These are phyloP conservation scores for Tanypteryx hageni DNA, from an alignment of 2,888 invertebrate genomes.

Conservation along the genomic window DNA sequence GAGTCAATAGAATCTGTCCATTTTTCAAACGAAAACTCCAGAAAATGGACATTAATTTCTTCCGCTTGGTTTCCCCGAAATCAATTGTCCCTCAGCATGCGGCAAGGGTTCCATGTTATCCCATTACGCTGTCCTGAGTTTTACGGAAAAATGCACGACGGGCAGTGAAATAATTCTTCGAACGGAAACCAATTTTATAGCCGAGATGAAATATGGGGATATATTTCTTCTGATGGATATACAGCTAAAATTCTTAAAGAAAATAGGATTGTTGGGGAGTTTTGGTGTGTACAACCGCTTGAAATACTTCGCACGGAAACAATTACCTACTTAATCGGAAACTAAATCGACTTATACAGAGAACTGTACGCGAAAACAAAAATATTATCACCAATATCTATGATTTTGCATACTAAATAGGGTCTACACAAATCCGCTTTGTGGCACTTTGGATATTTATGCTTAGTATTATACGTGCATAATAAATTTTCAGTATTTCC, in stretches of 20 bases:
- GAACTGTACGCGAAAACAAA: no score
- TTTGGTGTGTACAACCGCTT: no score
- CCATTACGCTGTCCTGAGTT: neutral
- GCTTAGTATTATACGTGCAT: no score
- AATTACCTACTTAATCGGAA: no score
- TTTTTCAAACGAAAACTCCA: neutral
- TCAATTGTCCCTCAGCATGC: neutral
- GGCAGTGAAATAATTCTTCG: neutral
- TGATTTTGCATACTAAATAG: no score
- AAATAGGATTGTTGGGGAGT: no score
- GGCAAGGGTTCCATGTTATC: neutral
- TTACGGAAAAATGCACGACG: neutral
- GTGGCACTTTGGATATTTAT: no score
- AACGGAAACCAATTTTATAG: neutral
- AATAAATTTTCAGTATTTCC: no score
- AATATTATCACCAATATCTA: no score
- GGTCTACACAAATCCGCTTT: no score
- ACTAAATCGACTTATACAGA: no score
- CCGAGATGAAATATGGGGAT: neutral
- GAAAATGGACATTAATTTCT: neutral
- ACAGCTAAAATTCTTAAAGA: neutral
- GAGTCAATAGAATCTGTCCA: neutral
- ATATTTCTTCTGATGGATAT: neutral
- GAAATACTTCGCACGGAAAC: no score
- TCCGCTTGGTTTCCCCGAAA: neutral